Evolutionary conservation across 1,140 invertebrate genomes (phyloP).

Genomic region (Drepana arcuata): DNA sequence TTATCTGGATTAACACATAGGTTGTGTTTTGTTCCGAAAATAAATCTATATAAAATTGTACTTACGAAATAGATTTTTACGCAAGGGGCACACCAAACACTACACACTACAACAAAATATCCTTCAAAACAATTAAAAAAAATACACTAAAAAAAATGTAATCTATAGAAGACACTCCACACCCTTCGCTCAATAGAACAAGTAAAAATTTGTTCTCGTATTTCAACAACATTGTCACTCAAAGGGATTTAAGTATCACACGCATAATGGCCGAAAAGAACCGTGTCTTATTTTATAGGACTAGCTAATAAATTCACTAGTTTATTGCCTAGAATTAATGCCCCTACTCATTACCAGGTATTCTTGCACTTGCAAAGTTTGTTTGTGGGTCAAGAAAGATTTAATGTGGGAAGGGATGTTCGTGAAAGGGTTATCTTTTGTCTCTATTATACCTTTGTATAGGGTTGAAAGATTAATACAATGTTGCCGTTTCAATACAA

Average conservation of each 20-base stretch:
- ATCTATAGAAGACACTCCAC: constrained; percentile 21
- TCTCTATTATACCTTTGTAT: too few relatives aligned
- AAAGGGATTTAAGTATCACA: constrained; percentile 21
- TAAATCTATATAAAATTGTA: too few relatives aligned
- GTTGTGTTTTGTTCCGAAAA: too few relatives aligned
- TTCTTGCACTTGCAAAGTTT: constrained; percentile 59
- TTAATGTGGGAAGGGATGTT: constrained; percentile 46
- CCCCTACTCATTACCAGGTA: constrained; percentile 56
- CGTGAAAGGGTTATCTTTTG: constrained; percentile 29
- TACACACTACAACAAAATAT: too few relatives aligned
- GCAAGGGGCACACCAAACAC: too few relatives aligned
- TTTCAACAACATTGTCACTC: constrained; percentile 50
- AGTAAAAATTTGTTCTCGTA: constrained; percentile 43
- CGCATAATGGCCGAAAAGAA: constrained; percentile 35
- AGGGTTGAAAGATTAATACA: too few relatives aligned
- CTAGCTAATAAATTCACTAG: constrained; percentile 59
- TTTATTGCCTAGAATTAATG: constrained; percentile 68
- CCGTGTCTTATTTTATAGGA: constrained; percentile 64
- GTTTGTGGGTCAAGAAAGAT: constrained; percentile 64
- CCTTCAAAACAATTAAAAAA: too few relatives aligned
- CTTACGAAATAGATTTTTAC: too few relatives aligned
- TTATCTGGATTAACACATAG: too few relatives aligned
- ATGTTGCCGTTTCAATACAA: too few relatives aligned
- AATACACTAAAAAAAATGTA: constrained; percentile 3
- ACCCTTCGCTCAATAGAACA: constrained; percentile 9